Evolutionary conservation across 2,888 invertebrate species (phyloP), one percentile per base, ranked within the genome.

Genomic region (Boloria euphrosyne): DNA sequence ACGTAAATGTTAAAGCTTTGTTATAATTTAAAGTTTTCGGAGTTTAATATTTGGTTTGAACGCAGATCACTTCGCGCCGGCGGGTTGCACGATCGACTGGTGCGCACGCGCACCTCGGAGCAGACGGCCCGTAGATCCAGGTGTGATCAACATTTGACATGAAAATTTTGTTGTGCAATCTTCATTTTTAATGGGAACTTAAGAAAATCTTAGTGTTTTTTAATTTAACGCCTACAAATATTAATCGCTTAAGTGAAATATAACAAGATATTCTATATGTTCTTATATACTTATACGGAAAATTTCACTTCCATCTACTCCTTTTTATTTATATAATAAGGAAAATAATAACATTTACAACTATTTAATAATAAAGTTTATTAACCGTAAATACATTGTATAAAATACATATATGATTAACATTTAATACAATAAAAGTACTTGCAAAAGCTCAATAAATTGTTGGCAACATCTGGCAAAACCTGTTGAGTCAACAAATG

Each of bases 401-500:
- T 54, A 18, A 17, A 16, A 2, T 13, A n/a, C n/a, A n/a, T n/a
- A 13, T 13, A 55, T 13, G n/a, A 55, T 46, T 5, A 57, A 22
- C 22, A 10, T 38, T 53, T 57, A 62, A 18, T 38, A 50, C 22
- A 31, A 4, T 16, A 58, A 31, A 27, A 18, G 46, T 62, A 51
- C 49, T 54, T 47, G 62, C 46, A 31, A 59, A 68, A 69, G 57
- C 44, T 66, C 55, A 55, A 71, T 75, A 79, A 82, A 84, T 71
- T 75, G 88, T 90, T 83, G 68, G 62, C 66, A 65, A 80, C 78
- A 72, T 70, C 86, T 83, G 80, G 61, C 67, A 76, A 84, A 89
- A 91, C 89, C 87, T 86, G 90, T 90, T 89, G 85, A 89, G 85
- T 89, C 87, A 85, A 86, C 84, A 82, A 84, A 85, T 83, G 84